phyloP scores from a whole-genome alignment of 2,797 vertebrate genomes.

The Lindbergichthys nudifrons region DNA sequence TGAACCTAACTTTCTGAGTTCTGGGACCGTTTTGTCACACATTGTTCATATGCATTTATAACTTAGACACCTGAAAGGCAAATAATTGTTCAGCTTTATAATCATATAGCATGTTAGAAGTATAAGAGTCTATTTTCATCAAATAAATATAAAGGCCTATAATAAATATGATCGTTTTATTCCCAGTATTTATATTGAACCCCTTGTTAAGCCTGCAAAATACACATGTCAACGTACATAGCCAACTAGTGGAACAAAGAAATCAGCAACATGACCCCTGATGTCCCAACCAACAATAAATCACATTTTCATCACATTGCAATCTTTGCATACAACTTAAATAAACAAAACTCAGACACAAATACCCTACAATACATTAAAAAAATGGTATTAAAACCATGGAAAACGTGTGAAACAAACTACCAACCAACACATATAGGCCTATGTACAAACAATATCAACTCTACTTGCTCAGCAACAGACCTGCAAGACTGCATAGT shows the following conservation, averaged over 20 bases:
- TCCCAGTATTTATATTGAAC: not conserved
- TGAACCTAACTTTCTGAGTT: no score
- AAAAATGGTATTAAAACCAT: no score
- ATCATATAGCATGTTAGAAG: not conserved
- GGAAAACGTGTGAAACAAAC: accelerated
- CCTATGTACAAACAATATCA: not conserved
- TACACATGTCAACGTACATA: no score
- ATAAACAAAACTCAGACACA: not conserved
- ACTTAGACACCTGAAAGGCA: not conserved
- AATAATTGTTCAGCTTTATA: not conserved
- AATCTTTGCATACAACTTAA: not conserved
- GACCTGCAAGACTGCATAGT: no score
- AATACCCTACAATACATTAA: not conserved
- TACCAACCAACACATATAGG: not conserved
- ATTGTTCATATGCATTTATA: not conserved
- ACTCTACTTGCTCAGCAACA: not conserved
- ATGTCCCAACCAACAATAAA: not conserved
- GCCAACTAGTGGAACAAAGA: not conserved
- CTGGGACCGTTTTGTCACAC: not conserved
- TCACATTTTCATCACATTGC: not conserved
- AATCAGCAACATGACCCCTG: not conserved
- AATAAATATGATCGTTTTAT: no score
- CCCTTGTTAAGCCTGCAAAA: not conserved
- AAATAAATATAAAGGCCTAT: not conserved
- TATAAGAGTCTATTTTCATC: not conserved